phyloP scores from a whole-genome alignment of 2,888 invertebrate species.

The Cosmopolites sordidus region DNA sequence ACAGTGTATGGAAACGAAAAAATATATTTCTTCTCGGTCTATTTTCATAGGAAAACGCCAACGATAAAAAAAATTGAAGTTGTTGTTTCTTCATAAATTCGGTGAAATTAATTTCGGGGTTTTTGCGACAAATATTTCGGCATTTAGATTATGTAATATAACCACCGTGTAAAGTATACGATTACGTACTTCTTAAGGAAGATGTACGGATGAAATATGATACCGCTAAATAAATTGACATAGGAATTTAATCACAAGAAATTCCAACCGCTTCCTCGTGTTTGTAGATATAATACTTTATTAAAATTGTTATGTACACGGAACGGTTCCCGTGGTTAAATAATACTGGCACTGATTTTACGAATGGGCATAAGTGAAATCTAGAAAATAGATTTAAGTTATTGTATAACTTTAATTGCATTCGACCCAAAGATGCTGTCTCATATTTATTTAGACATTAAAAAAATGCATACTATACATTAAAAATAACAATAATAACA shows the following conservation, averaged over 20 bases:
- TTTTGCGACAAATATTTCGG: conserved; percentile 5
- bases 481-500: too few relatives aligned
- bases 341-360: not conserved
- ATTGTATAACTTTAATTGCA: too few relatives aligned
- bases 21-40: not conserved
- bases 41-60: not conserved
- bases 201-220: conserved; percentile 2
- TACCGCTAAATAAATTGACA: conserved; percentile 1
- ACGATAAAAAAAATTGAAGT: not conserved
- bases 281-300: not conserved
- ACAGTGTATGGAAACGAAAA: conserved; percentile 8
- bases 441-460: too few relatives aligned
- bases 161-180: conserved; percentile 13
- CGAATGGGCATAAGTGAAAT: too few relatives aligned
- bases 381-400: too few relatives aligned
- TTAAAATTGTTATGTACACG: not conserved
- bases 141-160: conserved; percentile 9
- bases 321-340: not conserved
- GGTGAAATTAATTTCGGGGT: conserved; percentile 5
- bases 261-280: not conserved
- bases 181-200: conserved; percentile 10
- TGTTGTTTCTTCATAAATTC: not conserved
- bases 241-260: conserved; percentile 1
- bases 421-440: too few relatives aligned
- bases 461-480: too few relatives aligned